These are phyloP conservation scores for Percopsis transmontana DNA, from an alignment of 2,113 vertebrate genomes.

Conservation along the genomic window DNA sequence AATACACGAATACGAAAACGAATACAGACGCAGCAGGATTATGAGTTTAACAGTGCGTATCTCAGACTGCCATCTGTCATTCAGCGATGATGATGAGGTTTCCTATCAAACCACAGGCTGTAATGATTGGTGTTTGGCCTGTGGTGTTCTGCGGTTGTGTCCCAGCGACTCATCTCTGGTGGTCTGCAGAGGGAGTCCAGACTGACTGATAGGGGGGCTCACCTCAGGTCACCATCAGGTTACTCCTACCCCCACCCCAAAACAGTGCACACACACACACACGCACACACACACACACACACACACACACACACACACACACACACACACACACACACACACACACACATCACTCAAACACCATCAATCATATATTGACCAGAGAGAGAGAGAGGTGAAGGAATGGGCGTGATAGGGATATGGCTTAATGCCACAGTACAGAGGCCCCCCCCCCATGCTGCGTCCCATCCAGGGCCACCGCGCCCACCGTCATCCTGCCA, in stretches of 20 bases:
- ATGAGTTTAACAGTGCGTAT: neutral
- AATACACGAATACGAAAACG: neutral
- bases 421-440: neutral
- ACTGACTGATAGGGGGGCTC: constrained; percentile 40
- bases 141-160: neutral
- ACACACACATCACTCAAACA: neutral
- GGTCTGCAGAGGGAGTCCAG: constrained; percentile 58
- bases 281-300: constrained; percentile 13
- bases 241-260: constrained; percentile 23
- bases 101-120: neutral
- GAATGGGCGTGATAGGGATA: constrained; percentile 41
- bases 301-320: neutral
- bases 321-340: constrained; percentile 4
- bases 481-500: constrained; percentile 62
- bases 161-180: constrained; percentile 21
- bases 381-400: constrained; percentile 5
- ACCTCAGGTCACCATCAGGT: constrained; percentile 48
- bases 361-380: no score
- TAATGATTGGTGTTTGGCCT: neutral
- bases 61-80: neutral
- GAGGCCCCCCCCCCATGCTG: constrained; percentile 23
- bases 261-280: neutral
- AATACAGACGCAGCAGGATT: neutral
- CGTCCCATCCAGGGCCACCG: constrained; percentile 62
- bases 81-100: neutral